phyloP scores from a whole-genome alignment of 2,888 invertebrate genomes.

The Adelphocoris suturalis region DNA sequence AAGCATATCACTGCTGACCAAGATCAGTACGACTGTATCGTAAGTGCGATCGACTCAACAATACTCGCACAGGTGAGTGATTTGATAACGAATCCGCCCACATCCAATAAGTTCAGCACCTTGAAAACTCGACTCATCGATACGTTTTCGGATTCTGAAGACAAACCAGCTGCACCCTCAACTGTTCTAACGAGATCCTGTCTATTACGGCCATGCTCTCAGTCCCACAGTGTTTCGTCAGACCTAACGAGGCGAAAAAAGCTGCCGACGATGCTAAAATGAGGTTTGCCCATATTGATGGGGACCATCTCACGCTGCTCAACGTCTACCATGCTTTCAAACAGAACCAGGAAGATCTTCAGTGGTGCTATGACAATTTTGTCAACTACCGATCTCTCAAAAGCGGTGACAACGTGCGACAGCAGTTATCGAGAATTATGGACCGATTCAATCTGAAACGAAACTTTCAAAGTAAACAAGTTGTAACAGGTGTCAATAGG shows the following conservation, averaged over 20 bases:
- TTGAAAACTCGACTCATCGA: slow-evolving; percentile 99
- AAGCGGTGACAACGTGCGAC: slow-evolving; percentile 98
- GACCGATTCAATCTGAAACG: slow-evolving; percentile 96
- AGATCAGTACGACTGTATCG: too few species aligned
- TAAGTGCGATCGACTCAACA: too few species aligned
- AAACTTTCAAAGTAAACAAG: too few species aligned
- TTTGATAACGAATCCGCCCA: too few species aligned
- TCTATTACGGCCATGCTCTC: slow-evolving; percentile 99
- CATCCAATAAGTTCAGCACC: too few species aligned
- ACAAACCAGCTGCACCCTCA: slow-evolving; percentile 98
- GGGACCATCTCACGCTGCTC: slow-evolving; percentile 97
- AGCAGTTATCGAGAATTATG: slow-evolving; percentile 98
- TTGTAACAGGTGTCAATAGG: too few species aligned
- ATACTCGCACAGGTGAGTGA: too few species aligned
- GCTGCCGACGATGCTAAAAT: slow-evolving; percentile 99
- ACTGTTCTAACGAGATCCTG: slow-evolving; percentile 99
- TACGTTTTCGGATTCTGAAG: too few species aligned
- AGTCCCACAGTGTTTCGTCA: slow-evolving; percentile 99
- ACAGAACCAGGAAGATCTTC: slow-evolving; percentile 98
- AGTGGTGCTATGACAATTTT: slow-evolving; percentile 99
- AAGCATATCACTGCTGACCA: too few species aligned
- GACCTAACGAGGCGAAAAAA: slow-evolving; percentile 98
- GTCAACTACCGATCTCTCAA: slow-evolving; percentile 98
- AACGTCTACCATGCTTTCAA: slow-evolving; percentile 99
- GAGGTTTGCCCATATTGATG: slow-evolving; percentile 99